Evolutionary conservation across 2,797 vertebrate genomes (phyloP).

Genomic region (Leucoraja ocellata): DNA sequence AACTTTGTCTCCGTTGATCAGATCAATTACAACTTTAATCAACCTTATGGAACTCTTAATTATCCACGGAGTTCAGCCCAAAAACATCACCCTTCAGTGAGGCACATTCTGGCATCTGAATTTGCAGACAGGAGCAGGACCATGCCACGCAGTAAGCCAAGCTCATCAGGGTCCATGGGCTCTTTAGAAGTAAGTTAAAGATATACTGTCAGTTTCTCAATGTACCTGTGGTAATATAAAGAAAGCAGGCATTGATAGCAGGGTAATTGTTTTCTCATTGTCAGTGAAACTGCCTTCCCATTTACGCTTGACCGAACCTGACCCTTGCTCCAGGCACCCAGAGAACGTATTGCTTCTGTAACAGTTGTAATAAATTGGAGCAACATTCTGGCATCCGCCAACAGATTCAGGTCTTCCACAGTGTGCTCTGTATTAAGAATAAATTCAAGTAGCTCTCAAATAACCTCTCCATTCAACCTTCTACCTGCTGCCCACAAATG

Average conservation of each 20-base stretch:
- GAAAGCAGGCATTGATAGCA: background rate
- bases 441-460: background rate
- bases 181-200: slow-evolving; percentile 86
- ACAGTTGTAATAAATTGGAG: background rate
- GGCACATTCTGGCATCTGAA: slow-evolving; percentile 80
- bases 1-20: slow-evolving; percentile 80
- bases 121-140: slow-evolving; percentile 88
- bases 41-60: slow-evolving; percentile 87
- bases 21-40: slow-evolving; percentile 79
- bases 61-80: slow-evolving; percentile 85
- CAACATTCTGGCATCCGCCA: background rate
- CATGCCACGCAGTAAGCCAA: slow-evolving; percentile 90
- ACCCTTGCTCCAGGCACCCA: background rate
- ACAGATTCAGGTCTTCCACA: background rate
- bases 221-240: background rate
- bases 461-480: background rate
- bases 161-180: slow-evolving; percentile 79
- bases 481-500: background rate
- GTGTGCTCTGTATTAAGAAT: background rate
- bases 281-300: background rate
- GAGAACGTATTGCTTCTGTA: background rate
- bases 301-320: background rate
- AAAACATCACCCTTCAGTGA: slow-evolving; percentile 82
- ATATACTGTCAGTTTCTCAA: background rate
- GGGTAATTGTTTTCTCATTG: background rate